These are phyloP conservation scores for Pangasius macronema DNA, from an alignment of 2,797 vertebrate species.

Conservation along the genomic window DNA sequence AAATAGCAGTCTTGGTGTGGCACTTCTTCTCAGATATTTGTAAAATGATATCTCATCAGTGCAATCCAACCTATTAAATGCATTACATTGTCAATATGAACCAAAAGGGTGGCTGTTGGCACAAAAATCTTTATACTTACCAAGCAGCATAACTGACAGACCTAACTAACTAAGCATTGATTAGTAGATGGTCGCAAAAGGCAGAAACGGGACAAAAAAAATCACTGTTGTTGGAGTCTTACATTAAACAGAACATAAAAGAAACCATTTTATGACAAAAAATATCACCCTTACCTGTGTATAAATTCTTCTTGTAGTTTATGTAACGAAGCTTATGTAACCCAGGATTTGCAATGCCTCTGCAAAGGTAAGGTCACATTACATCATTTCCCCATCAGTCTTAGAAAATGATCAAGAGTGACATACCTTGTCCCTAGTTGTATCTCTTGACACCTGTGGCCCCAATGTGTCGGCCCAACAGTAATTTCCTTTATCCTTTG, in stretches of 20 bases:
- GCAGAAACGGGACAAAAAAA: not conserved
- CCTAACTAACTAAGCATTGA: not conserved
- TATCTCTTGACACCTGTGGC: conserved; percentile 42
- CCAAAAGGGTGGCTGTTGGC: conserved; percentile 26
- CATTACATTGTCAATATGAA: conserved; percentile 27
- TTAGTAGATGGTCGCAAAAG: not conserved
- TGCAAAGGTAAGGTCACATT: conserved; percentile 24
- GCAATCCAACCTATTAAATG: conserved; percentile 7
- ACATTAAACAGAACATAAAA: not conserved
- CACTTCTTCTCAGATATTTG: conserved; percentile 10
- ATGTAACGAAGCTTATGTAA: not conserved
- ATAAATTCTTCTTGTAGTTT: not conserved
- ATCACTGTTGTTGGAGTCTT: not conserved
- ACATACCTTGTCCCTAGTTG: conserved; percentile 32
- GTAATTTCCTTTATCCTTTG: conserved; percentile 38
- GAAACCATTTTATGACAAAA: not conserved
- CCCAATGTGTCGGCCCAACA: conserved; percentile 39
- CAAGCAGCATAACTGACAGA: not conserved
- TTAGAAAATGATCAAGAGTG: conserved; percentile 43
- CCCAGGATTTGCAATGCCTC: not conserved
- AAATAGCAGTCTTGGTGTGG: conserved; percentile 11
- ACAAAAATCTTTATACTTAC: not conserved
- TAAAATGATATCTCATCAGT: not conserved
- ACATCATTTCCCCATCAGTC: conserved; percentile 25
- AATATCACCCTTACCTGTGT: not conserved